Base-by-base conservation (phyloP, 2,888 invertebrate species). In the Barypeithes pellucidus region DNA sequence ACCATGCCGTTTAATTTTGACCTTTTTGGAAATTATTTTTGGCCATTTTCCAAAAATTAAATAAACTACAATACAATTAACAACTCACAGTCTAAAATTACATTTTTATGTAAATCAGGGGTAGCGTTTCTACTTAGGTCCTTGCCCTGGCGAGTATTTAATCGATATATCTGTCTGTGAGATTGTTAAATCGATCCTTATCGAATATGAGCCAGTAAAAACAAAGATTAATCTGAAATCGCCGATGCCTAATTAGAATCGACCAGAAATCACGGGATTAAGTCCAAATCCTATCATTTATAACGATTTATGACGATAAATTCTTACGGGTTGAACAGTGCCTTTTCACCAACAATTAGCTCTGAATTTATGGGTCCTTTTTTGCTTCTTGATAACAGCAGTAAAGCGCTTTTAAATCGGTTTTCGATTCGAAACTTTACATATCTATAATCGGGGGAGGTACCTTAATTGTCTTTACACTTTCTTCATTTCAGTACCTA, bases 281-380 rank as follows among this genome's bases (percentile, higher is more conserved):
- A 82, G 80, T 81, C 78, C 79, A 82, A 84, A 81, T 82, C 81
- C 83, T 81, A 84, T 83, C 84, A 83, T 84, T 83, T 84, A 84
- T 83, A 80, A 83, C 83, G 82, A 83, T 82, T 84, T 83, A 83
- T 80, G 79, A 78, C 78, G 80, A 82, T 84, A 84, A 84, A 84
- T 84, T 81, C 82, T 79, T 78, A 80, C 79, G 81, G 79, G 80
- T 80, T 79, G 79, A 82, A 76, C 79, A 78, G 79, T 81, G 78
- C 77, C 81, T 84, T 85, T 84, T 85, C 85, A 84, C 81, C 84
- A 85, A 85, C 84, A 85, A 85, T 85, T 85, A 85, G 83, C 80
- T 79, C 76, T 75, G 78, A 82, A 85, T 85, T 85, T 85, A 85
- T 85, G 80, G 81, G 71, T 50, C 52, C 57, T 60, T 71, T 59